Base-by-base conservation (phyloP, 2,113 vertebrate genomes). In the Sinocyclocheilus anophthalmus region DNA sequence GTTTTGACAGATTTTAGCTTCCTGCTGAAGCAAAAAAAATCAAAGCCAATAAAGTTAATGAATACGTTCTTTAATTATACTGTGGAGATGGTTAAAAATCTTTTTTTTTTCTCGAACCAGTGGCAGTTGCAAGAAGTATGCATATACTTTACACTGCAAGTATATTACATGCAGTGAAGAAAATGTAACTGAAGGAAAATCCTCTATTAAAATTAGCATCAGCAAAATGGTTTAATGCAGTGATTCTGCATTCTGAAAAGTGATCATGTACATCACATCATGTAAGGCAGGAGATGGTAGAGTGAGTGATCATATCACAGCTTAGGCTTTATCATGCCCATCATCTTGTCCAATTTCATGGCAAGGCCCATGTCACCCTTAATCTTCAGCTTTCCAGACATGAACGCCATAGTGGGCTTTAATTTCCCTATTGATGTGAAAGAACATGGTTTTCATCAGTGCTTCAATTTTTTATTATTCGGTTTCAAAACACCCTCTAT, bases 341-440 rank as follows among this genome's bases (percentile, higher is more conserved):
- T 94, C 84, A 96, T 92, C 89, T 95, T 96, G 91, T 97, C 95
- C 91, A 98, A 88, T 87, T 94, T 96, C 83, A 97, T 90, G 86
- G 94, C 95, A 77, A 97, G 90, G 0, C 92, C 53, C 91, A 95
- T 95, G 91, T 96, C 95, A 22, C 95, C 94, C 93, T 96, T 96
- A 89, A 96, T 94, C 90, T 90, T 93, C 91, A 95, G 87, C 90
- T 96, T 97, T 88, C 95, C 94, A 50, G 94, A 93, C 93, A 96
- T 95, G 91, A 97, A 97, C 63, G 97, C 98, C 94, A 98, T 81
- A 2, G 96, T 96, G 76, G 98, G 98, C 91, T 99, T 99, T 89
- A 99, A 87, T 86, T 96, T 93, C 16, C 95, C 94, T 97, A 90
- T 13, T 50, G 59, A 85, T 81, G 30, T 33, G 30, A 70, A 13